Evolutionary conservation across 2,797 vertebrate species (phyloP), one percentile per base, ranked within the genome.

Genomic region (Acanthurus lineatus): DNA sequence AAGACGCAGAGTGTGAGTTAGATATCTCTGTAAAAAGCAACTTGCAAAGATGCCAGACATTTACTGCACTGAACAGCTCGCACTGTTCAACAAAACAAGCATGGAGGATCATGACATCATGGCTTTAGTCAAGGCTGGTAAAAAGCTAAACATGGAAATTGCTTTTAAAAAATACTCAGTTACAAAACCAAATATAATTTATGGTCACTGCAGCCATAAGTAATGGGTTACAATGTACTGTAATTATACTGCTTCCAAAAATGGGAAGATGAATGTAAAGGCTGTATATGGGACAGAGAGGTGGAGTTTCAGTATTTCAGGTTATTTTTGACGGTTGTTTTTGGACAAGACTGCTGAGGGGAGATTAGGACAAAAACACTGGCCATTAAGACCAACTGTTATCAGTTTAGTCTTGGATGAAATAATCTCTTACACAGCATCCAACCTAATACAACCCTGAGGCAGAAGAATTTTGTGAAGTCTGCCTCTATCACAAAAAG

Each of bases 171-270:
- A 81, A 81, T 66, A 72, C 56, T 16, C 81, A 85, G 74, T 88
- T 69, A 85, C 72, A 91, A 90, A 90, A 82, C 22, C 62, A 80
- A 89, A 82, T 81, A 74, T 91, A 89, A 90, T 86, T 83, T 85
- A 63, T 65, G 83, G 86, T 57, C 14, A 78, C 80, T 66, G 69
- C 79, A 77, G 76, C 61, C 62, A 59, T 87, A 89, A 91, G 81
- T 88, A 79, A 83, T 78, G 69, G 82, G 83, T 74, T 83, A 67
- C 77, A 73, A 70, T 74, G 44, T 25, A 51, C 73, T 12, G 68
- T 90, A 93, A 93, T 86, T 88, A 91, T 67, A 89, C 70, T 83
- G 84, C 71, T 78, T 84, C 71, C 44, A 77, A 77, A 82, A 89
- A 59, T 59, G 79, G 74, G 58, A 72, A 22, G 69, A 72, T 70